Evolutionary conservation across 2,888 invertebrate species (phyloP), one percentile per base, ranked within the genome.

Genomic region (Abrostola triplasia): DNA sequence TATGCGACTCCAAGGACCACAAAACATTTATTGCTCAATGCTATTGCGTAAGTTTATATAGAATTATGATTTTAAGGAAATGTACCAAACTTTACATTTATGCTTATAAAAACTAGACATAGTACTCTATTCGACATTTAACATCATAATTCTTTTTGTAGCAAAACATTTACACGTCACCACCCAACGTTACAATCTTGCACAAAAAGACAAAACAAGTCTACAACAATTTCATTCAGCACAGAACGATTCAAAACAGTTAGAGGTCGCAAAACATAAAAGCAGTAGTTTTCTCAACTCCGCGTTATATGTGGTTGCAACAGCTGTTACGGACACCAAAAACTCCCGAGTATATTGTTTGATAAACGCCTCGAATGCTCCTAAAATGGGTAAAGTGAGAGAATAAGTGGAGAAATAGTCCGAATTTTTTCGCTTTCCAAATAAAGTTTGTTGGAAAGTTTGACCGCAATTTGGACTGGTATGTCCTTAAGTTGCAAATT

Each of bases 381-480:
- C 42, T 37, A 58, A 74, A 74, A 49, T 64, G 54, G 40, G 35
- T 41, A 60, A 60, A 51, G 40, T 42, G 47, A 54, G 53, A 60
- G 57, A 70, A 72, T 72, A 73, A 74, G 55, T 69, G 56, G 60
- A 10, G 47, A 44, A 65, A 65, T 65, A 36, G 57, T 49, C 35
- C 24, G 57, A 54, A 38, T 60, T 70, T 74, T 55, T 74, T 55
- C 13, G 53, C 12, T 24, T 0, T 10, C 36, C 7, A 24, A 44
- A 58, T 41, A 55, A 74, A 72, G 75, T 72, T 72, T 1, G 10
- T 8, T 9, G 12, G 0, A 55, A 70, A 72, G 42, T 72, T 74
- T 48, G 36, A 69, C 60, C 70, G 13, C 65, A 55, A 60, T 72
- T 74, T 57, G 36, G 40, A 57, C 35, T 35, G 10, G 38, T 37